Evolutionary conservation across 2,888 invertebrate species (phyloP), one percentile per base, ranked within the genome.

Genomic region (Galeopsomyia nigrocyanea): DNA sequence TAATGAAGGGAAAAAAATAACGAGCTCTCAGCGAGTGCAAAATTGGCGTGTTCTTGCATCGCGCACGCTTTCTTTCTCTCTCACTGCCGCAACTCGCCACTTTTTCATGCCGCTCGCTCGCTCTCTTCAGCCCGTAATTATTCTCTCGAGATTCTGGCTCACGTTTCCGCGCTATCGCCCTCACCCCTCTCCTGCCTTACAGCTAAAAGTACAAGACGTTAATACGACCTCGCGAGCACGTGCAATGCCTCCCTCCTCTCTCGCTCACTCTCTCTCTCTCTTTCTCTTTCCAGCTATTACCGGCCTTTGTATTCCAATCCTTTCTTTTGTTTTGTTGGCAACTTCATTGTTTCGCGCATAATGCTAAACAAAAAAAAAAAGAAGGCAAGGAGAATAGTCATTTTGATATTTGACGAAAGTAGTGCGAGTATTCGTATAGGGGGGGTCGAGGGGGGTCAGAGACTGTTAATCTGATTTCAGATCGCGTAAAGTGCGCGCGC

Each of bases 141-240:
- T 75, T 73, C 73, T 73, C 73, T 75, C 71, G 75, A 73, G 71
- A 75, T 75, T 73, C 75, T 66, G 46, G 68, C 73, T 75, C 75
- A 75, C 75, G 75, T 75, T 75, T 75, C 73, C 68, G 73, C 69
- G 47, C 72, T 69, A 65, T 66, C 62, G 64, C 58, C 39, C 39
- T n/a, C 39, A 9, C 17, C 31, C 16, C 16, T 16, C 31, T 10
- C 7, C 39, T 13, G 26, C 39, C 39, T 22, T 31, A 57, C 31
- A 50, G 16, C 17, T 56, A 17, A 26, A 55, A 68, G 72, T 66
- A 63, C 58, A 63, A 72, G 75, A 66, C 72, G 58, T 69, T 75
- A 69, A 66, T 72, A 63, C 21, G 69, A 66, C 68, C 39, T 55
- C 63, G 65, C 58, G 49, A 39, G 46, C 64, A 71, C 74, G 74